Evolutionary conservation across 2,797 vertebrate species (phyloP), one percentile per base, ranked within the genome.

Genomic region (Falco peregrinus): DNA sequence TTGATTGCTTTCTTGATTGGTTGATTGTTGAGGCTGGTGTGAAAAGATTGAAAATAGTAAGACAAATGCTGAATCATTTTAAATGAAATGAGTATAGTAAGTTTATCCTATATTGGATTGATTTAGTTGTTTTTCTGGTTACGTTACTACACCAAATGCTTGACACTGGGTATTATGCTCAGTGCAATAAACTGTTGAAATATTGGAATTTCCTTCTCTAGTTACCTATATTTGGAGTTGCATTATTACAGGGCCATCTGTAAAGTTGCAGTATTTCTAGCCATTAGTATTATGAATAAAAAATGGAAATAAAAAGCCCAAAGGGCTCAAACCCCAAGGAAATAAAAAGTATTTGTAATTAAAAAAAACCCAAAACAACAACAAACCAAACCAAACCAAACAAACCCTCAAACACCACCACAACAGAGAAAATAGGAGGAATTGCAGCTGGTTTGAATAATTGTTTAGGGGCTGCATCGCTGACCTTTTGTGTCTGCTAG

Each of bases 111-210:
- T 48, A 35, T 50, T 76, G 26, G 63, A 43, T 74, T 83, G 31
- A 67, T 84, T 59, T 89, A 84, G 4, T 6, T 9, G 17, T 51
- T 69, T 81, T 67, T 57, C 41, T 79, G 31, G 3, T 53, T 73
- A 13, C n/a, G 17, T 60, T 89, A n/a, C 50, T 84, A 10, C 15
- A 7, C 17, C 0, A 1, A 61, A 29, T 47, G 37, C 37, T 60
- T 22, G 53, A 59, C 10, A 10, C 48, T 0, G 0, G 13, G 3
- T 67, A 12, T 80, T 78, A 29, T 31, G 48, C 24, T 64, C n/a
- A 22, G 26, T 80, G 26, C 39, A 84, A 35, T 78, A 51, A 87
- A 54, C 9, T 67, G 9, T n/a, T 74, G 69, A 68, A 73, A 76
- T 89, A 57, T 3, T 78, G 33, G 3, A 22, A 61, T 79, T 48